Base-by-base conservation (phyloP, 1,140 invertebrate species). In the Reticulitermes speratus region DNA sequence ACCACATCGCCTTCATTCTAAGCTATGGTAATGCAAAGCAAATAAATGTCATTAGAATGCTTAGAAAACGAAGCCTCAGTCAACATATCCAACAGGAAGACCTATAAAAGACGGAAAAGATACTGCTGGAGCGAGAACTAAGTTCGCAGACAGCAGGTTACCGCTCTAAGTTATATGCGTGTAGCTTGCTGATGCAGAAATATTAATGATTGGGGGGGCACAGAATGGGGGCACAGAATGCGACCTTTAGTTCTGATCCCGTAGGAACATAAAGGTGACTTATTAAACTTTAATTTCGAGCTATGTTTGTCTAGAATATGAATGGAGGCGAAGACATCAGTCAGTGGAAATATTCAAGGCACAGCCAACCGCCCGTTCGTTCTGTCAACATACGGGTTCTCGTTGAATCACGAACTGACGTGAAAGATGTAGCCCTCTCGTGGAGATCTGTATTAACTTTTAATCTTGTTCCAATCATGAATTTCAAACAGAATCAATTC, bases 201-300 rank as follows among this genome's bases (percentile, higher is more conserved):
- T 30, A 30, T 75, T 75, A 75, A 75, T 75, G n/a, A 75, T 75
- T 75, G 25, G 30, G n/a, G n/a, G 14, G 65, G n/a, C 14, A 25
- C 2, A n/a, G 65, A 30, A 30, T 6, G n/a, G n/a, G 14, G 65
- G n/a, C 14, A 25, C 2, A n/a, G 65, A 30, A 30, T 6, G n/a
- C 65, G 25, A 30, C 65, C n/a, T 75, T 8, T 1, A n/a, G 6
- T 75, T 30, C n/a, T 14, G 25, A 8, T 65, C 7, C 16, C 65
- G 7, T 5, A 25, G n/a, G 65, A n/a, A 30, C 7, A 75, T 7
- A 75, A 75, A 75, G 65, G 65, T 9, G 65, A 1, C 65, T 75
- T 75, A 75, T 75, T 75, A 75, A 75, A 75, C n/a, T 75, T 75
- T 75, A n/a, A 75, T 75, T 75, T 30, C 25, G 65, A 75, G 65